Evolutionary conservation across 2,797 vertebrate genomes (phyloP).

Genomic region (Sebastes jordani): DNA sequence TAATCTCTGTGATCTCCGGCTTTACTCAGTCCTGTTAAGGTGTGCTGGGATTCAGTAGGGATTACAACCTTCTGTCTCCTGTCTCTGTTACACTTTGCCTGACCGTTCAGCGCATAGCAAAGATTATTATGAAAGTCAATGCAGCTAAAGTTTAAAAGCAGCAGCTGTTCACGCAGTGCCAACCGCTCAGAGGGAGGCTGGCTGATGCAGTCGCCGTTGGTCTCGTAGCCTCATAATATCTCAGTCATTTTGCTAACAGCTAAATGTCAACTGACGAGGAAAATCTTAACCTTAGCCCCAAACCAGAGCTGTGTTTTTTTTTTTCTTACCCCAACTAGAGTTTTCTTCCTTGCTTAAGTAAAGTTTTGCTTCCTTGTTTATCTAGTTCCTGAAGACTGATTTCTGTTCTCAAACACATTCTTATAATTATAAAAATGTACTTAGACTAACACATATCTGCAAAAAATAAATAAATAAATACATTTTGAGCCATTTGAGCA

Average conservation of each 20-base stretch:
- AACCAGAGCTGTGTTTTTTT: not conserved
- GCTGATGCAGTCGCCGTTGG: constrained; percentile 7
- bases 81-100: not conserved
- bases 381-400: not conserved
- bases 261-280: constrained; percentile 8
- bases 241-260: constrained; percentile 4
- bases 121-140: constrained; percentile 17
- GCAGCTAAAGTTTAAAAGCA: constrained; percentile 9
- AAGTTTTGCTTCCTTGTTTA: not conserved
- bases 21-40: constrained; percentile 44
- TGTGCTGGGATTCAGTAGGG: constrained; percentile 39
- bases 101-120: not conserved
- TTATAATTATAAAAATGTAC: not conserved
- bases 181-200: constrained; percentile 36
- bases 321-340: not conserved
- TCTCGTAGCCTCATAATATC: constrained; percentile 5
- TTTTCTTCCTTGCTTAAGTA: not conserved
- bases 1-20: constrained; percentile 46
- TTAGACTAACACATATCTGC: not conserved
- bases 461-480: not conserved
- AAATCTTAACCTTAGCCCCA: not conserved
- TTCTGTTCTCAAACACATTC: not conserved
- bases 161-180: constrained; percentile 43
- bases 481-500: not conserved
- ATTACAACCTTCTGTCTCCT: constrained; percentile 40